Evolutionary conservation across 2,888 invertebrate genomes (phyloP).

Genomic region (Epinotia bilunana): DNA sequence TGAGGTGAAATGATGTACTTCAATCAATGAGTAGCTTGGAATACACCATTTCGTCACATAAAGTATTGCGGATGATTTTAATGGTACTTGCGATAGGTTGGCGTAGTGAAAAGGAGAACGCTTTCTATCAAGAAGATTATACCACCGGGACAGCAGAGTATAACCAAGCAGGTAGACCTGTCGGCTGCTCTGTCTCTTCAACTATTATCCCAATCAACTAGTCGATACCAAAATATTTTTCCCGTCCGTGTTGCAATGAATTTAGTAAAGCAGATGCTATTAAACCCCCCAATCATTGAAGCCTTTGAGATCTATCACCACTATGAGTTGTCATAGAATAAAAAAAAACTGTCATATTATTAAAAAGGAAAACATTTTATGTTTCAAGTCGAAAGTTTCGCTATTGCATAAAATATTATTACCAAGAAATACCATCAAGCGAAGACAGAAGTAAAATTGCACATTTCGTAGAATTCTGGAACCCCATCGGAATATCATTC

Average conservation of each 20-base stretch:
- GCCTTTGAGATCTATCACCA: not conserved
- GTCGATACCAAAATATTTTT: not conserved
- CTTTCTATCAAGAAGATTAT: slow-evolving; percentile 83
- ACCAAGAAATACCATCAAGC: too few species aligned
- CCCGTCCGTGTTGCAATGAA: not conserved
- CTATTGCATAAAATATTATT: too few species aligned
- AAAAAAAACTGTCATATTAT: too few species aligned
- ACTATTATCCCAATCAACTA: slow-evolving; percentile 22
- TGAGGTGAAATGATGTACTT: not conserved
- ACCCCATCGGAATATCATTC: too few species aligned
- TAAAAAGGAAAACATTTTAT: too few species aligned
- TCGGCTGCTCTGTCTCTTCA: slow-evolving; percentile 51
- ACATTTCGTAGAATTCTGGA: too few species aligned
- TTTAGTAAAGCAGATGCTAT: not conserved
- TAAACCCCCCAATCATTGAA: not conserved
- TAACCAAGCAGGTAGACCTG: slow-evolving; percentile 70
- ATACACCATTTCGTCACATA: not conserved
- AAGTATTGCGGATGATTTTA: slow-evolving; percentile 34
- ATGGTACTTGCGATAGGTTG: slow-evolving; percentile 71
- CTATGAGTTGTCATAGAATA: not conserved
- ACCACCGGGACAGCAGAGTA: slow-evolving; percentile 73
- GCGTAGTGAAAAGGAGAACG: slow-evolving; percentile 78
- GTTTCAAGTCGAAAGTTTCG: too few species aligned
- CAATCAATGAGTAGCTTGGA: not conserved
- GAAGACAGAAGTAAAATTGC: too few species aligned